These are phyloP conservation scores for Drosophila birchii DNA, from an alignment of 2,888 invertebrate species.

Conservation along the genomic window DNA sequence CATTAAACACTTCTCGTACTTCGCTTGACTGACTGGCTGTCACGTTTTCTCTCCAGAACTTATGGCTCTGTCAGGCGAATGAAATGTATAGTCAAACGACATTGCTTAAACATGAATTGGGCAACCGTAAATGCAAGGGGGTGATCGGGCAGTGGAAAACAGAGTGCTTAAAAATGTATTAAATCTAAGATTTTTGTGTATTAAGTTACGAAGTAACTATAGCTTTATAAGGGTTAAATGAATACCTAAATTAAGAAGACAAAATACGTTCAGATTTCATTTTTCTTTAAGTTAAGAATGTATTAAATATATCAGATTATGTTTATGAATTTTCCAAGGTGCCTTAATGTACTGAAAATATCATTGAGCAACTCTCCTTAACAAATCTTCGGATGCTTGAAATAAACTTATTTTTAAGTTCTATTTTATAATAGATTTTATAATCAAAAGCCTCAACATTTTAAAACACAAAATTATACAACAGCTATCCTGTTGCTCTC, in stretches of 20 bases:
- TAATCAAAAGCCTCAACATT: too few relatives aligned
- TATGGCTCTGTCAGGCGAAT: slow-evolving; percentile 43
- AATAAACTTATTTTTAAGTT: not conserved
- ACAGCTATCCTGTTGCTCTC: not conserved
- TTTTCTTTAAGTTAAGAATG: too few relatives aligned
- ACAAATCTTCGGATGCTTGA: not conserved
- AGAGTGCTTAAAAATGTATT: slow-evolving; percentile 50
- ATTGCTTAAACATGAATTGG: slow-evolving; percentile 46
- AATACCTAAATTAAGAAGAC: not conserved
- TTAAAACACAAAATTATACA: not conserved
- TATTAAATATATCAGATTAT: too few relatives aligned
- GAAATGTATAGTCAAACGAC: slow-evolving; percentile 62
- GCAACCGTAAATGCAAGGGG: slow-evolving; percentile 1
- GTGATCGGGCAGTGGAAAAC: slow-evolving; percentile 5
- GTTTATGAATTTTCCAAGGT: not conserved
- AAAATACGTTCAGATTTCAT: not conserved
- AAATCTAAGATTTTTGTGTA: too few relatives aligned
- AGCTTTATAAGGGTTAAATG: not conserved
- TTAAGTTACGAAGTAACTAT: slow-evolving; percentile 35
- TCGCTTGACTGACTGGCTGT: slow-evolving; percentile 34
- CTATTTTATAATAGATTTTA: too few relatives aligned
- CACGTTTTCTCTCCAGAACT: slow-evolving; percentile 30
- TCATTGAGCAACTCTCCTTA: not conserved
- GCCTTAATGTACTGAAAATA: not conserved
- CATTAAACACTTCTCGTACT: slow-evolving; percentile 16